Base-by-base conservation (phyloP, 1,140 invertebrate species). In the Eupristina koningsbergeri region DNA sequence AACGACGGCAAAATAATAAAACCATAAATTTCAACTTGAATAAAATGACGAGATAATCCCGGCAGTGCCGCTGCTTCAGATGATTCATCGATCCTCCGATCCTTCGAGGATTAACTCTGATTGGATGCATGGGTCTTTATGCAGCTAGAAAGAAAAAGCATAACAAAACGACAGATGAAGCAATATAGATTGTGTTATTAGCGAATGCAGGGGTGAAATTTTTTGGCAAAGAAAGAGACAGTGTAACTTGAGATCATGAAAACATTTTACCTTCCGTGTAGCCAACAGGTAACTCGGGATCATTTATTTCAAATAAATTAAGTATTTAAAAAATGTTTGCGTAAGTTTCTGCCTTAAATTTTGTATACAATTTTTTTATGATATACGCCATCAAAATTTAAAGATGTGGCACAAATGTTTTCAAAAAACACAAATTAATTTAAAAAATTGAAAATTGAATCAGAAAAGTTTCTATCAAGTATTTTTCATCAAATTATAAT, bases 41-140 rank as follows among this genome's bases (percentile, higher is more conserved):
- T 31, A 83, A 83, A 77, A 77, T 77, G 81, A 83, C 63, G 63
- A 75, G 73, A 83, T 83, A 83, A 83, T 83, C 74, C 63, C 22
- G 22, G 45, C 47, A 31, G 36, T 26, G 67, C 67, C 11, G 71
- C 69, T 15, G 79, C 79, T 58, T 19, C 29, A n/a, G 11, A 74
- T 74, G 71, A 73, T 75, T 81, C 53, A 81, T 75, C 47, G 34
- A 45, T n/a, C 26, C 75, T 53, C 67, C 29, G 45, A 47, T 81
- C 9, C 47, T 81, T 69, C 29, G 50, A 80, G 79, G 64, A 29
- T 53, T 39, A 31, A 26, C 45, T 53, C 39, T 77, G 75, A 45
- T 61, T 76, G 39, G 26, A 61, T 36, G 39, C 36, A 39, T 41
- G 67, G 22, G 11, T 41, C 6, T 0, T n/a, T 75, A 39, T 11